These are phyloP conservation scores for Synergus japonicus DNA, from an alignment of 2,888 invertebrate genomes.

Conservation along the genomic window DNA sequence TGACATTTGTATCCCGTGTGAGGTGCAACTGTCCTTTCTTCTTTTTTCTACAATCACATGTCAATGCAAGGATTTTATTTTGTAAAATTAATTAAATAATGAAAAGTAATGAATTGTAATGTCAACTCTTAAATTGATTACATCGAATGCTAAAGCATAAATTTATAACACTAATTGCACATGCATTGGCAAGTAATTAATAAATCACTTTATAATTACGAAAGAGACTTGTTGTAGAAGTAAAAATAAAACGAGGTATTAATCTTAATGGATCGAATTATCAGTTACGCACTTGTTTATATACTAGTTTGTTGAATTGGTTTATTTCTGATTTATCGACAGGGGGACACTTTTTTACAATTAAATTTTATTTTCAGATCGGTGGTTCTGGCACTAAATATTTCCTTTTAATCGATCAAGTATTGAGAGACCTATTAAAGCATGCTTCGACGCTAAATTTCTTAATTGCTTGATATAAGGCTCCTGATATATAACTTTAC, in stretches of 20 bases:
- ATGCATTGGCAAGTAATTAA: conserved; percentile 16
- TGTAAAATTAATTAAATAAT: neutral
- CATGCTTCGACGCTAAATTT: neutral
- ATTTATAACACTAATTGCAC: conserved; percentile 15
- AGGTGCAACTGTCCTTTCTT: neutral
- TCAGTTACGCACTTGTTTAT: neutral
- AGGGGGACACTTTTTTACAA: neutral
- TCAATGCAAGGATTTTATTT: neutral
- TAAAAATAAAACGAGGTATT: neutral
- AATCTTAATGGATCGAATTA: conserved; percentile 1
- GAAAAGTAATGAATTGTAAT: neutral
- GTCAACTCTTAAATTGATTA: neutral
- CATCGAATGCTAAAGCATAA: neutral
- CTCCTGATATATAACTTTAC: conserved; percentile 12
- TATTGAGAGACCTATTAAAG: neutral
- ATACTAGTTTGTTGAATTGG: neutral
- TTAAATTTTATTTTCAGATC: neutral
- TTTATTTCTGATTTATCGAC: neutral
- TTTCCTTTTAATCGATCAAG: neutral
- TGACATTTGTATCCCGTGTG: conserved; percentile 12
- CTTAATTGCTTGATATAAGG: conserved; percentile 24
- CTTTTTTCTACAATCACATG: neutral
- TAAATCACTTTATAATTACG: conserved; percentile 36
- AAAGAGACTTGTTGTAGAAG: neutral
- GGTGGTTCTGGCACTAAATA: neutral